phyloP scores from a whole-genome alignment of 2,113 vertebrate species.

The Datnioides undecimradiatus region DNA sequence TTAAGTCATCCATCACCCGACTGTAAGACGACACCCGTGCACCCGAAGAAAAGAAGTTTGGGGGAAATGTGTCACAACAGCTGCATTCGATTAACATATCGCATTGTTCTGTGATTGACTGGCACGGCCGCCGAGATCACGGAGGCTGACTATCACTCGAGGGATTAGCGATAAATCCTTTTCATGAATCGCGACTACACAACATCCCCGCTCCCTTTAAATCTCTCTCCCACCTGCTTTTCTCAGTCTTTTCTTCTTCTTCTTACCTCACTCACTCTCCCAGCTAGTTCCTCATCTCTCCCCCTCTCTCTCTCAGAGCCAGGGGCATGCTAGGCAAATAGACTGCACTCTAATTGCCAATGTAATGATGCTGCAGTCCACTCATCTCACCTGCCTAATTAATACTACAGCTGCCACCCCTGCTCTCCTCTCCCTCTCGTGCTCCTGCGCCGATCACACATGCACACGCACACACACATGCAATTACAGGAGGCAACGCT shows the following conservation, averaged over 20 bases:
- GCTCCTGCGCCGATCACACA: neutral
- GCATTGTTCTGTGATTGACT: slow-evolving; percentile 55
- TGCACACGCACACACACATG: neutral
- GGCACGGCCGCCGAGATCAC: slow-evolving; percentile 44
- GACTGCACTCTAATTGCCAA: slow-evolving; percentile 61
- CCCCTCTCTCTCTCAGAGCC: slow-evolving; percentile 13
- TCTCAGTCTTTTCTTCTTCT: slow-evolving; percentile 16
- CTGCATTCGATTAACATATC: slow-evolving; percentile 39
- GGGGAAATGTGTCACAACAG: slow-evolving; percentile 18
- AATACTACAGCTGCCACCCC: slow-evolving; percentile 55
- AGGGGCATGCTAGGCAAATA: slow-evolving; percentile 45
- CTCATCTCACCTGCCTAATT: slow-evolving; percentile 73
- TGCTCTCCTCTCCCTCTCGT: slow-evolving; percentile 23
- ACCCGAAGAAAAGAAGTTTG: slow-evolving; percentile 14
- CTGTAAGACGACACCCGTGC: slow-evolving; percentile 33
- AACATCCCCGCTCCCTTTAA: slow-evolving; percentile 39
- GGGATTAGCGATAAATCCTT: slow-evolving; percentile 63
- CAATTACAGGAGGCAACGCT: neutral
- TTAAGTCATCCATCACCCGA: slow-evolving; percentile 52
- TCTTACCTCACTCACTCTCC: neutral
- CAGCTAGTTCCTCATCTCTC: slow-evolving; percentile 10
- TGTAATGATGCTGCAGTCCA: slow-evolving; percentile 63
- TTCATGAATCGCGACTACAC: slow-evolving; percentile 48
- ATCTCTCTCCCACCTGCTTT: slow-evolving; percentile 51
- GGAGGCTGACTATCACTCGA: slow-evolving; percentile 49